These are phyloP conservation scores for Dicrostonyx torquatus DNA, from an alignment of 2,797 vertebrate species.

Conservation along the genomic window DNA sequence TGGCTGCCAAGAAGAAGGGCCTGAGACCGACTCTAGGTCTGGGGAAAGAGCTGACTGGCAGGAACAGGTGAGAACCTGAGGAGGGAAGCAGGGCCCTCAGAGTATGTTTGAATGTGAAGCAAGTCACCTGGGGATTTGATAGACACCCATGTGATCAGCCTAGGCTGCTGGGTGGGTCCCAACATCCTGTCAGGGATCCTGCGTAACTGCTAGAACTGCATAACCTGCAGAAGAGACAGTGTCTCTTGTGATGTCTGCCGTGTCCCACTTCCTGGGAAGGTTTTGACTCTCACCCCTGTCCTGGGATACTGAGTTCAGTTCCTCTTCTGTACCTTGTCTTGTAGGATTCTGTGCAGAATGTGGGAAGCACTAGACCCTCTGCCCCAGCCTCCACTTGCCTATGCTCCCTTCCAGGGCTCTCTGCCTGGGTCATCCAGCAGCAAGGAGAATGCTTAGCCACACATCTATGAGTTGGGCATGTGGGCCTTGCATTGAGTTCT, in stretches of 20 bases:
- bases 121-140: neutral
- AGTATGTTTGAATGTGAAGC: neutral
- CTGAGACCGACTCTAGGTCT: neutral
- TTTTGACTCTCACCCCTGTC: neutral
- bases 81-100: neutral
- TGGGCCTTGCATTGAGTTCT: neutral
- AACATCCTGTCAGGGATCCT: neutral
- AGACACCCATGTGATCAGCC: neutral
- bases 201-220: neutral
- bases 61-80: neutral
- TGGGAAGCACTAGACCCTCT: neutral
- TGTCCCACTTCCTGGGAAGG: neutral
- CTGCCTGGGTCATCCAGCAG: neutral
- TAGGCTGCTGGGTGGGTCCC: neutral
- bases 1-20: neutral
- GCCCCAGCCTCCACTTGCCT: neutral
- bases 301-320: neutral
- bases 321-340: neutral
- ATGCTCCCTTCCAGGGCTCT: neutral
- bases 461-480: neutral
- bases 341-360: neutral
- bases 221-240: no score
- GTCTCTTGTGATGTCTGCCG: neutral
- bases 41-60: neutral
- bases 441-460: neutral